Evolutionary conservation across 2,888 invertebrate species (phyloP).

Genomic region (Thyatira batis): DNA sequence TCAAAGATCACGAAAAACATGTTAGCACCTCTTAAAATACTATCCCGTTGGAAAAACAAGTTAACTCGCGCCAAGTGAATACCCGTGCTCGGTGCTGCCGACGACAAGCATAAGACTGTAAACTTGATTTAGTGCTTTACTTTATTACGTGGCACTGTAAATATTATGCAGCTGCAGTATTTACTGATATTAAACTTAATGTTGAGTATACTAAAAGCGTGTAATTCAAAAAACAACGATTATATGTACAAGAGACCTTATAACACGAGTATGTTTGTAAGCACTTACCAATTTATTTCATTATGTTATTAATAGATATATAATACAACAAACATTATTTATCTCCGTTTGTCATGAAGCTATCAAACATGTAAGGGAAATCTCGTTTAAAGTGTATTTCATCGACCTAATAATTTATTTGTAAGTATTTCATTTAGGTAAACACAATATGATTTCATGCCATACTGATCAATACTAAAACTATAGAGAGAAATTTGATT

Average conservation of each 20-base stretch:
- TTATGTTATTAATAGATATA: too few relatives aligned
- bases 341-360: too few relatives aligned
- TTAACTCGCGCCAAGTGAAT: neutral
- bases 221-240: neutral
- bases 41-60: slow-evolving; percentile 38
- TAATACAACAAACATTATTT: too few relatives aligned
- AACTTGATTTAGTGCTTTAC: slow-evolving; percentile 5
- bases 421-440: neutral
- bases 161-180: slow-evolving; percentile 3
- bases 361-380: too few relatives aligned
- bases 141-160: slow-evolving; percentile 2
- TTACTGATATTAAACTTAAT: neutral
- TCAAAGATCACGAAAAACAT: slow-evolving; percentile 67
- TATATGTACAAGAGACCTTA: too few relatives aligned
- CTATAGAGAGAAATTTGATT: neutral
- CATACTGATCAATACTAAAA: neutral
- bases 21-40: slow-evolving; percentile 68
- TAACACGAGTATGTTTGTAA: too few relatives aligned
- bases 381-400: too few relatives aligned
- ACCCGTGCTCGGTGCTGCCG: neutral
- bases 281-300: too few relatives aligned
- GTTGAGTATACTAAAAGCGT: neutral
- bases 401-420: too few relatives aligned
- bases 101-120: neutral
- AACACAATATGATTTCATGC: too few relatives aligned